Evolutionary conservation across 2,113 vertebrate species (phyloP).

Genomic region (Crotalus helleri): DNA sequence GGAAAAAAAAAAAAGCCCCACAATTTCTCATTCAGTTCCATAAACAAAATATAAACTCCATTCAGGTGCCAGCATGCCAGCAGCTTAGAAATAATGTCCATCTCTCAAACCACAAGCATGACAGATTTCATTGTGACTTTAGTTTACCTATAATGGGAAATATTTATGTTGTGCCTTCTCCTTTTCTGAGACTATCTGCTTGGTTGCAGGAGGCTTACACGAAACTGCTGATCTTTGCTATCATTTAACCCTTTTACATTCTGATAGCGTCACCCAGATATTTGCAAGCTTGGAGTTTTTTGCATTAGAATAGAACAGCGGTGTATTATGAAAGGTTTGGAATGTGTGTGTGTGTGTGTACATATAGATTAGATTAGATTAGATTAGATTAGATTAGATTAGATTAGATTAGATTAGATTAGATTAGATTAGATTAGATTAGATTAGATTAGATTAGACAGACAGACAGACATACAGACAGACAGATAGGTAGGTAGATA

Average conservation of each 20-base stretch:
- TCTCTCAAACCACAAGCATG: slow-evolving; percentile 75
- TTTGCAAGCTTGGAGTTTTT: slow-evolving; percentile 41
- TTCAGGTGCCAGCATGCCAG: slow-evolving; percentile 69
- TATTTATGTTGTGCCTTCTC: slow-evolving; percentile 68
- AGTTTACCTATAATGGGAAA: slow-evolving; percentile 79
- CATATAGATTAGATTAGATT: no score
- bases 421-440: no score
- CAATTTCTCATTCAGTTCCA: slow-evolving; percentile 72
- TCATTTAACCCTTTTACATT: slow-evolving; percentile 41
- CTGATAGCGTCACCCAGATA: slow-evolving; percentile 43
- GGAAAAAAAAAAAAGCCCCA: slow-evolving; percentile 42
- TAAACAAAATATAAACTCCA: slow-evolving; percentile 79
- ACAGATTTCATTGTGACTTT: slow-evolving; percentile 75
- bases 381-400: no score
- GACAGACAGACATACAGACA: neutral
- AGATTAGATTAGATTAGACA: no score
- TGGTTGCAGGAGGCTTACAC: slow-evolving; percentile 56
- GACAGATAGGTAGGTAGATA: neutral
- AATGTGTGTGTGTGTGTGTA: neutral
- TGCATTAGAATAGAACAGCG: slow-evolving; percentile 19
- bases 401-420: no score
- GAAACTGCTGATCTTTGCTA: slow-evolving; percentile 49
- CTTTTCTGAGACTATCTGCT: slow-evolving; percentile 64
- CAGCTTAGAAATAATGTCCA: slow-evolving; percentile 72
- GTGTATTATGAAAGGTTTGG: slow-evolving; percentile 29